A percentile compares a stretch with the other conserved stretches of the same genome.
These are phyloP conservation scores for Oligia fasciuncula DNA, from an alignment of 2,888 invertebrate species.

Conservation along the genomic window DNA sequence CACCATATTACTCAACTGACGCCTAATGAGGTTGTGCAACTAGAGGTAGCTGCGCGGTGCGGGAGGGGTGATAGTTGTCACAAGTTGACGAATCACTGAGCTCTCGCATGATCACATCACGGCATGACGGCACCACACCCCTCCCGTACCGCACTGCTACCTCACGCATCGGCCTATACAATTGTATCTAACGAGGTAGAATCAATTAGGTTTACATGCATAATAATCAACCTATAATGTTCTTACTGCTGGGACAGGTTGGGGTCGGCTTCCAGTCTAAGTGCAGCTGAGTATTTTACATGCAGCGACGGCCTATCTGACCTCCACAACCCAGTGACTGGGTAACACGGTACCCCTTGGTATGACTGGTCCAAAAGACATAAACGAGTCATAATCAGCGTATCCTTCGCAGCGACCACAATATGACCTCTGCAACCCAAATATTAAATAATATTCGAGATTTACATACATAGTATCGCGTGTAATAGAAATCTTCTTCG, in stretches of 20 bases:
- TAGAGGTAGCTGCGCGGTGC: neutral
- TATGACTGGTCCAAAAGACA: neutral
- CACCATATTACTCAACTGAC: constrained; percentile 41
- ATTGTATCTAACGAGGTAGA: neutral
- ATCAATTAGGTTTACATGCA: neutral
- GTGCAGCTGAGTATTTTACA: neutral
- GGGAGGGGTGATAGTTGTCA: no score
- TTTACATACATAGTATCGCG: constrained; percentile 3
- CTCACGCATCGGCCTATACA: neutral
- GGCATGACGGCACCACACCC: no score
- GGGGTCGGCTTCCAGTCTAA: neutral
- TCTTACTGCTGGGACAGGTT: neutral
- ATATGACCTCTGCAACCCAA: neutral
- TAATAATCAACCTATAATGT: neutral
- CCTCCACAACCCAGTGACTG: neutral
- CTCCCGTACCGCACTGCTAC: no score
- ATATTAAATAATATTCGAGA: neutral
- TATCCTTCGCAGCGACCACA: neutral
- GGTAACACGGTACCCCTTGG: neutral
- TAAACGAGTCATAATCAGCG: neutral
- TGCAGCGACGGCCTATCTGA: neutral
- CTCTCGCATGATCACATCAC: no score
- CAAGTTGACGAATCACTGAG: no score
- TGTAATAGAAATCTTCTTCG: constrained; percentile 10
- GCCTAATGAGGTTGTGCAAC: constrained; percentile 10